Conservation (phyloP, 2,888 invertebrate species). For the Ectobius pallidus region DNA sequence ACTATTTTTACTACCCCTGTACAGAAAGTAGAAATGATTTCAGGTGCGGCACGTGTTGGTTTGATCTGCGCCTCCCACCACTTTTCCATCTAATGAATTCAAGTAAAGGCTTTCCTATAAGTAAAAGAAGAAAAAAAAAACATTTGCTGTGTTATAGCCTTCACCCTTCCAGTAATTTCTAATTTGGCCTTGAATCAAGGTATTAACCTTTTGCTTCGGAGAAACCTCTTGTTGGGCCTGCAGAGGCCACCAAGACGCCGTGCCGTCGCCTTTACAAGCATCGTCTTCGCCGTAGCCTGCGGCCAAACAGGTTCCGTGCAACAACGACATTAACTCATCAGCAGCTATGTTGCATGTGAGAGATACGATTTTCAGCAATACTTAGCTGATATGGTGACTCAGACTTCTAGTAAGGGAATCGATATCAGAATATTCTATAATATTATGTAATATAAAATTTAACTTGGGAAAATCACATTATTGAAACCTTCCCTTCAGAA, state of each 20-base stretch:
- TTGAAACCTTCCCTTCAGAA: no score
- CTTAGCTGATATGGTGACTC: no score
- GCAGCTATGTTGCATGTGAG: no score
- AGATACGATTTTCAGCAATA: no score
- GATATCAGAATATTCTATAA: no score
- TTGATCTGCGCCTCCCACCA: neutral
- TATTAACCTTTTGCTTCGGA: constrained; percentile 15
- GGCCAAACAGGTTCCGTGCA: neutral
- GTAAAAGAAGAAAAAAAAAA: neutral
- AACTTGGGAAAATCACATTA: no score
- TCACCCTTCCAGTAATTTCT: constrained; percentile 15
- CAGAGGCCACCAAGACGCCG: constrained; percentile 7
- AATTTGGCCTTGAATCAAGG: constrained; percentile 17
- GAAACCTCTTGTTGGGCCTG: neutral
- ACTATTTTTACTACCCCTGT: neutral
- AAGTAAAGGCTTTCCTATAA: neutral
- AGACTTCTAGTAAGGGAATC: no score
- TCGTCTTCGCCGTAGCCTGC: neutral
- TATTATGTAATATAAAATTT: no score
- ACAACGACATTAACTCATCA: neutral
- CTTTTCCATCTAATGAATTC: neutral
- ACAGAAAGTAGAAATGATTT: neutral
- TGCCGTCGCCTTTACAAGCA: neutral
- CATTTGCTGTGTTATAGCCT: constrained; percentile 13
- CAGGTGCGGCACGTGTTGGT: constrained; percentile 1